Base-by-base conservation (phyloP, 2,888 invertebrate species). In the Drosophila phalerata region DNA sequence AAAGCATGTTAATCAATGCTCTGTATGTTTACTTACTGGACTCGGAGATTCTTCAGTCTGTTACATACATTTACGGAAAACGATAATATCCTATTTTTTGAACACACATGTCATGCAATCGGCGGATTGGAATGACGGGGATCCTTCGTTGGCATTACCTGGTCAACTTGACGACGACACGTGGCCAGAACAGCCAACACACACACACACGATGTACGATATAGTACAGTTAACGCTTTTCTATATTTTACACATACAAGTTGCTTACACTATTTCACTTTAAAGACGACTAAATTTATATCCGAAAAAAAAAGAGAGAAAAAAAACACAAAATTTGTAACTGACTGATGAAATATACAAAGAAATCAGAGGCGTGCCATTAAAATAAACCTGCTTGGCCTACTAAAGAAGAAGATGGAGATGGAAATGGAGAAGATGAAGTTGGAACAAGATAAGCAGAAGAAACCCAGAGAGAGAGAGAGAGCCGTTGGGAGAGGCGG, bases 211-310 rank as follows among this genome's bases (percentile, higher is more conserved):
- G 67, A 47, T 55, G 51, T 60, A 67, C 49, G 42, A 42, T 37
- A 32, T n/a, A 55, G 51, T 38, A 55, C 55, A 42, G 40, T 68
- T 40, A 40, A 51, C 62, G 58, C 62, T 58, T 56, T 67, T 57
- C 49, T 61, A 75, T 53, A 56, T 43, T 47, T 57, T 47, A 66
- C 68, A 78, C 78, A 73, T 57, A 79, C 72, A 79, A 68, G 51
- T 67, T 73, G 62, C 58, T 70, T 73, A 60, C 57, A 77, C 73
- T 67, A 81, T 65, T 74, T 77, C 48, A 73, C 74, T 79, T 64
- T 68, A 70, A 66, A 71, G 53, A 65, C 77, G 56, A 79, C 72
- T 79, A 70, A 79, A 82, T 77, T 87, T 79, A 67, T 72, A 67
- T 62, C 66, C 77, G 66, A 81, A 81, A 81, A 49, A 68, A 38